Conservation (phyloP, 2,888 invertebrate genomes). For the Parnassius mnemosyne region DNA sequence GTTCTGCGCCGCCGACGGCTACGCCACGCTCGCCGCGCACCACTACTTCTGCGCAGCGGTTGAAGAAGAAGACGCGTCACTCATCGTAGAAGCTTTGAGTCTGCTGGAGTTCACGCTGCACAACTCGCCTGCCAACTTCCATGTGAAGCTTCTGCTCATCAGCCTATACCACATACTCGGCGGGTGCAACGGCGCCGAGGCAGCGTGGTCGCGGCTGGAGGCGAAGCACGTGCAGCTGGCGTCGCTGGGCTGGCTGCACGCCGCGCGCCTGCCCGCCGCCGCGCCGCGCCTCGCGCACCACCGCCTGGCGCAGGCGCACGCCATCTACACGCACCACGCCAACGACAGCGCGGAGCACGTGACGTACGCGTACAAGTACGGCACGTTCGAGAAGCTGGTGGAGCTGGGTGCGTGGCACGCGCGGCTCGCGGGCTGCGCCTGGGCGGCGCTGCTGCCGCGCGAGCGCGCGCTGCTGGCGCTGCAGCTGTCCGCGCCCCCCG, state of each 20-base stretch:
- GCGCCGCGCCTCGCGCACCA: slow-evolving; percentile 85
- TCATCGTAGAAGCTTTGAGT: slow-evolving; percentile 83
- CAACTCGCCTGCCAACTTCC: slow-evolving; percentile 92
- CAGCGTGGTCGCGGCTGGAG: slow-evolving; percentile 89
- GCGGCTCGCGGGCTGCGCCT: slow-evolving; percentile 89
- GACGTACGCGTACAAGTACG: slow-evolving; percentile 95
- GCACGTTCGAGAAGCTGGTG: slow-evolving; percentile 94
- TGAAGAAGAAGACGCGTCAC: slow-evolving; percentile 74
- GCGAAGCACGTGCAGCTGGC: slow-evolving; percentile 96
- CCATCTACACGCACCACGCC: slow-evolving; percentile 80
- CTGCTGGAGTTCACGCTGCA: slow-evolving; percentile 87
- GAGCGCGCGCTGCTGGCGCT: slow-evolving; percentile 84
- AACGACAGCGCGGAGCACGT: slow-evolving; percentile 93
- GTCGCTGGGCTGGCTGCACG: slow-evolving; percentile 92
- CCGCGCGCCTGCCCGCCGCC: slow-evolving; percentile 87
- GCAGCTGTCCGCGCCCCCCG: slow-evolving; percentile 26
- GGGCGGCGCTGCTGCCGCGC: slow-evolving; percentile 85
- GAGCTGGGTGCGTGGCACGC: slow-evolving; percentile 93
- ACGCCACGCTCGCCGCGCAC: no score
- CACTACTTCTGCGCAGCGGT: no score
- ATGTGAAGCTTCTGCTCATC: slow-evolving; percentile 91
- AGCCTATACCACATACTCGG: slow-evolving; percentile 89
- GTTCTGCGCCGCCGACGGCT: no score
- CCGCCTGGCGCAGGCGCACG: no score
- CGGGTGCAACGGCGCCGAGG: slow-evolving; percentile 83